Base-by-base conservation (phyloP, 1,140 invertebrate species). In the Brachionus koreanus region DNA sequence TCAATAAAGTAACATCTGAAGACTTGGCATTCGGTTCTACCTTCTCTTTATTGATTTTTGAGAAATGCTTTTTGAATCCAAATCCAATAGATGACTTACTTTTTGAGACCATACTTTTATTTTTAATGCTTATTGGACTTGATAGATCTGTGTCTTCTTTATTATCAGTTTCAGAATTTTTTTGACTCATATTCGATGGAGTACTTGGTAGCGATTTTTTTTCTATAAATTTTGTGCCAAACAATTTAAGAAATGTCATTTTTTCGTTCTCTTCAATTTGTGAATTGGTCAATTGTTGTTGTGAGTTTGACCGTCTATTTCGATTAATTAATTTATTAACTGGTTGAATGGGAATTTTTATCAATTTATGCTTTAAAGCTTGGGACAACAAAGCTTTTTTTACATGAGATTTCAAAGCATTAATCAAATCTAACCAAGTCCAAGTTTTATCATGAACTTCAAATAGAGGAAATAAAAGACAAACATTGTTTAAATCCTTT, bases 391-490 rank as follows among this genome's bases (percentile, higher is more conserved):
- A 93, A 33, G 96, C 94, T 83, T 93, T 91, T 84, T 95, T 92
- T 63, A 94, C 96, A 85, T 97, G 94, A 85, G 93, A 95, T 88
- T 98, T 97, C 89, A 98, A 94, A 4, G 95, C 95, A 85, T 98
- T 89, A 35, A 98, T 89, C 72, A 99, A 90, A 90, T 99, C 97
- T n/a, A 98, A 91, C 97, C 97, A 99, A 0, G 96, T 98, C 97
- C 97, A 99, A 10, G 97, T 98, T 61, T 96, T 94, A 88, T 98
- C 98, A 88, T 98, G 97, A 89, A 98, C 98, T 87, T 99, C 97
- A 65, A 98, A 89, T 0, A 95, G 97, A 0, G 96, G 96, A 86
- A 99, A 93, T 4, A 96, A 92, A 2, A 99, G 90, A 43, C 93
- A 93, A 85, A 98, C 93, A 85, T 98, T 95, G 77, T 95, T 91